A percentile compares a stretch with the other conserved stretches of the same genome.
Conservation (phyloP, 2,113 vertebrate genomes). For the Scytalopus superciliaris region DNA sequence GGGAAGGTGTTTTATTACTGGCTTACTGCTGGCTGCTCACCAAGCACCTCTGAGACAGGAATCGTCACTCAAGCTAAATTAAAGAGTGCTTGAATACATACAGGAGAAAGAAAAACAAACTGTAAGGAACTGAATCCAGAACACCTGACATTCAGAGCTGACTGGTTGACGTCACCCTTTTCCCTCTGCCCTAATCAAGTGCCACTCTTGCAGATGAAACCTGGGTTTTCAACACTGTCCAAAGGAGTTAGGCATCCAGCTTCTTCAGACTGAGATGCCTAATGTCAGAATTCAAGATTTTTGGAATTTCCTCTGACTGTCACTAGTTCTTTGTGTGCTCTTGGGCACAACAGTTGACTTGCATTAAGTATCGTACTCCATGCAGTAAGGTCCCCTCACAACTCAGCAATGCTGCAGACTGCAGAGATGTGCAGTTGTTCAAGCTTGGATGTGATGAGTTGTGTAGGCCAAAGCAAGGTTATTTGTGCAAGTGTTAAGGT, state of each 20-base stretch:
- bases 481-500: background rate
- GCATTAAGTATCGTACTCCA: background rate
- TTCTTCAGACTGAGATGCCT: background rate
- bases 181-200: background rate
- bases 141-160: background rate
- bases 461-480: background rate
- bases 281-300: background rate
- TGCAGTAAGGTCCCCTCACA: background rate
- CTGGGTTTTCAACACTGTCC: background rate
- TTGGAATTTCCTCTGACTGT: background rate
- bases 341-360: background rate
- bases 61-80: conserved; percentile 41
- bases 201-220: background rate
- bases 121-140: conserved; percentile 40
- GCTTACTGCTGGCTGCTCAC: conserved; percentile 30
- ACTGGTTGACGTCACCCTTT: background rate
- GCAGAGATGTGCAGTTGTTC: background rate
- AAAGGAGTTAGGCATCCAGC: background rate
- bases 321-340: background rate
- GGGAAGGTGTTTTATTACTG: conserved; percentile 47
- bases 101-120: conserved; percentile 13
- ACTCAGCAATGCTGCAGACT: background rate
- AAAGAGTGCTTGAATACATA: conserved; percentile 20
- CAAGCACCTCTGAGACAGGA: conserved; percentile 29
- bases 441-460: background rate